A percentile compares a stretch with the other conserved stretches of the same genome.
Conservation (phyloP, 1,140 invertebrate species). For the Neodiprion lecontei region DNA sequence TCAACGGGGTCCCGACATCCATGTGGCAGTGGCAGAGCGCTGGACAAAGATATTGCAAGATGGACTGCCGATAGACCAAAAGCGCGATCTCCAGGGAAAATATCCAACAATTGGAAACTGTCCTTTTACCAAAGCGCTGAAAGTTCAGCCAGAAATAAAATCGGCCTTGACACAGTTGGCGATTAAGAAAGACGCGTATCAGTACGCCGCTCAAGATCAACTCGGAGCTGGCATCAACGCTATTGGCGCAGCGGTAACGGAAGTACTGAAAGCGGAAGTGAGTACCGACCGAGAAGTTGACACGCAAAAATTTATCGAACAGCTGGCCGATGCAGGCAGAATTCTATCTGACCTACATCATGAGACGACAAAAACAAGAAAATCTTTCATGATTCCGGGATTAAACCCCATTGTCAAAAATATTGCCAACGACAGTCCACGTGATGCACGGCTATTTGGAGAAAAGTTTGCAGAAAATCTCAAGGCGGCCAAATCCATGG, state of each 20-base stretch:
- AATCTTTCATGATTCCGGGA: slow-evolving; percentile 11
- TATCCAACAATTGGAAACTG: slow-evolving; percentile 18
- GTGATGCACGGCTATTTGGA: slow-evolving; percentile 18
- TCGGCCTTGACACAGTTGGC: slow-evolving; percentile 12
- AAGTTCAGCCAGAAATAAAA: slow-evolving; percentile 16
- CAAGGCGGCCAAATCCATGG: slow-evolving; percentile 25
- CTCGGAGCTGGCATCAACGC: slow-evolving; percentile 18
- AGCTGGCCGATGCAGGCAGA: slow-evolving; percentile 16
- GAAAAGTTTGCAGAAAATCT: slow-evolving; percentile 25
- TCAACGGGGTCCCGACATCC: slow-evolving; percentile 12
- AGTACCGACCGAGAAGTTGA: slow-evolving; percentile 9
- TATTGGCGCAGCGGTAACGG: slow-evolving; percentile 12
- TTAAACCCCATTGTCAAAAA: slow-evolving; percentile 15
- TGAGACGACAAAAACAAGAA: slow-evolving; percentile 18
- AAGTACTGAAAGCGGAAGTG: slow-evolving; percentile 13
- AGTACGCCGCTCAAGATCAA: neutral
- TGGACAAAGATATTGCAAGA: slow-evolving; percentile 19
- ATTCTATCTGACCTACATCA: slow-evolving; percentile 22
- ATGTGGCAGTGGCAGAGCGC: slow-evolving; percentile 18
- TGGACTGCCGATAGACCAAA: slow-evolving; percentile 16
- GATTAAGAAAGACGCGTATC: slow-evolving; percentile 5
- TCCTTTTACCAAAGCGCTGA: slow-evolving; percentile 14
- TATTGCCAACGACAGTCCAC: slow-evolving; percentile 14
- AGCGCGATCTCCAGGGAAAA: slow-evolving; percentile 12
- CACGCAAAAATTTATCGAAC: slow-evolving; percentile 17